Conservation (phyloP, 2,888 invertebrate genomes). For the Scaptomyza flava region DNA sequence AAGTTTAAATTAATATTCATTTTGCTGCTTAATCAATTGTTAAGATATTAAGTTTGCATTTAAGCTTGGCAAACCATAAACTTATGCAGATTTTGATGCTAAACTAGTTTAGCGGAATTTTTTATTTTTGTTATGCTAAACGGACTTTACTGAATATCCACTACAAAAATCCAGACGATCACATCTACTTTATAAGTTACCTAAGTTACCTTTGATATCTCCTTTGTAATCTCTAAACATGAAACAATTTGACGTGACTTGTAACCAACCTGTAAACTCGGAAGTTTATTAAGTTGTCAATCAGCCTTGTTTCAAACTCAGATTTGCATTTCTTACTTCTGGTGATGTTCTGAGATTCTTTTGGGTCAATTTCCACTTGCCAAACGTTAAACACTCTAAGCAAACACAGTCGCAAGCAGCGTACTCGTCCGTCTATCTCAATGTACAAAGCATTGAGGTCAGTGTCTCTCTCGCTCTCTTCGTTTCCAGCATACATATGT, state of each 20-base stretch:
- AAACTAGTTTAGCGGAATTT: conserved; percentile 41
- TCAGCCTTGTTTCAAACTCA: no score
- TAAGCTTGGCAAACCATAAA: conserved; percentile 11
- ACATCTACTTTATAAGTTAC: conserved; percentile 16
- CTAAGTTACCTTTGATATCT: conserved; percentile 45
- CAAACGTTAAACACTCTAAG: no score
- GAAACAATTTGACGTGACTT: conserved; percentile 5
- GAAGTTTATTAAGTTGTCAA: no score
- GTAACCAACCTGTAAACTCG: no score
- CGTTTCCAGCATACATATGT: no score
- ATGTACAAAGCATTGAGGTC: no score
- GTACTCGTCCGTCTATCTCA: no score
- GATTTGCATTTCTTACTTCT: no score
- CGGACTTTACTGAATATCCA: not conserved
- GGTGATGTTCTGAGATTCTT: no score
- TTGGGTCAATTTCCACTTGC: no score
- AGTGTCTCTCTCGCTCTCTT: no score
- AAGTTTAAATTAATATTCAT: conserved; percentile 45
- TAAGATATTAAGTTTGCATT: not conserved
- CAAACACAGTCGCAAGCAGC: no score
- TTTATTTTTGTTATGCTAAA: conserved; percentile 26
- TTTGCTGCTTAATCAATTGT: conserved; percentile 27
- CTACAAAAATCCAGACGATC: not conserved
- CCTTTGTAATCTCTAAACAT: conserved; percentile 52
- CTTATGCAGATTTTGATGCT: not conserved